These are phyloP conservation scores for Drosophila fungiperda DNA, from an alignment of 2,888 invertebrate genomes.

Conservation along the genomic window DNA sequence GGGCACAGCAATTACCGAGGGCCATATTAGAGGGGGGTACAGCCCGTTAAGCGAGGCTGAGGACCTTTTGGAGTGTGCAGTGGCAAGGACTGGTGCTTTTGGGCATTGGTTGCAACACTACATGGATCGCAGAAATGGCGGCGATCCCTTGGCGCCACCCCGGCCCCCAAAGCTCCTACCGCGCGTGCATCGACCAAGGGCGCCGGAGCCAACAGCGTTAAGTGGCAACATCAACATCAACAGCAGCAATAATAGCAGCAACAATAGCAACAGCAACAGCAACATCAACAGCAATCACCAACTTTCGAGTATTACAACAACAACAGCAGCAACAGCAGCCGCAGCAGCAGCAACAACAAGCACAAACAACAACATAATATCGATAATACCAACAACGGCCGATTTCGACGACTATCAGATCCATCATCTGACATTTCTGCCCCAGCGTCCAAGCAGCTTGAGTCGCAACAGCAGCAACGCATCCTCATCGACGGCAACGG, in stretches of 20 bases:
- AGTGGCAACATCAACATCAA: conserved; percentile 64
- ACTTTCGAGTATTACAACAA: conserved; percentile 67
- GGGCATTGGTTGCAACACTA: conserved; percentile 79
- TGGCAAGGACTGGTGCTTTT: conserved; percentile 48
- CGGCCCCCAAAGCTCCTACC: conserved; percentile 91
- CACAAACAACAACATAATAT: conserved; percentile 65
- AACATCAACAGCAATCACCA: conserved; percentile 61
- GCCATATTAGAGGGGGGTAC: conserved; percentile 83
- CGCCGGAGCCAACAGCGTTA: conserved; percentile 86
- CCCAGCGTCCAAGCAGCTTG: conserved; percentile 78
- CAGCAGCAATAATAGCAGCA: conserved; percentile 47
- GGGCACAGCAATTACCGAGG: conserved; percentile 86
- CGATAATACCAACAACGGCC: conserved; percentile 68
- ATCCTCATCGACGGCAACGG: conserved; percentile 79
- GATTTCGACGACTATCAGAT: conserved; percentile 82
- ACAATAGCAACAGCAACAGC: conserved; percentile 56
- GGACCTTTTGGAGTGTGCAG: not conserved
- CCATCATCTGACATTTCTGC: conserved; percentile 82
- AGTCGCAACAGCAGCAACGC: conserved; percentile 83
- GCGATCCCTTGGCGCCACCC: conserved; percentile 90
- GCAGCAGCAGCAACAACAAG: conserved; percentile 46
- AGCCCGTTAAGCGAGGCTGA: conserved; percentile 1
- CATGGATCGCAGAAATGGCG: conserved; percentile 92
- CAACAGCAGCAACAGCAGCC: conserved; percentile 45
- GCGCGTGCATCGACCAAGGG: conserved; percentile 88